Evolutionary conservation across 2,888 invertebrate genomes (phyloP).

Genomic region (Acleris sparsana): DNA sequence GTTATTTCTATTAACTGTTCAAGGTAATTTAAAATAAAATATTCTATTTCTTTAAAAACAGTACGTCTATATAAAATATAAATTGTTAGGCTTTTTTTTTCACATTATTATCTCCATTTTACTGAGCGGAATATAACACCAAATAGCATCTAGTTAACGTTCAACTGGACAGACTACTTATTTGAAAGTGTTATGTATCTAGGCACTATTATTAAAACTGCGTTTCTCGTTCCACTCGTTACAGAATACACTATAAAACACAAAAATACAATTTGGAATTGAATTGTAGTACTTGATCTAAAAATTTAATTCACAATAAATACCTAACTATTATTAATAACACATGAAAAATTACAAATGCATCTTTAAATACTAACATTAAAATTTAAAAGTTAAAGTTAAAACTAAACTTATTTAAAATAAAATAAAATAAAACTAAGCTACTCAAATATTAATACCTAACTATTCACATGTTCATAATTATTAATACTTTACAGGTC

Average conservation of each 20-base stretch:
- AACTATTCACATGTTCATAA: constrained; percentile 49
- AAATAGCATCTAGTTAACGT: constrained; percentile 38
- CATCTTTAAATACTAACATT: no score
- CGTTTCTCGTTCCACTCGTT: constrained; percentile 8
- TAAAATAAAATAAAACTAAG: no score
- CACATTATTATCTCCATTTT: constrained; percentile 36
- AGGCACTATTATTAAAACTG: constrained; percentile 33
- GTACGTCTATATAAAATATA: constrained; percentile 67
- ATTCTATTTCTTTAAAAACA: constrained; percentile 56
- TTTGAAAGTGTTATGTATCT: constrained; percentile 26
- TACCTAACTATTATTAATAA: constrained; percentile 41
- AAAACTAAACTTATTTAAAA: no score
- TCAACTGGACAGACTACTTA: constrained; percentile 30
- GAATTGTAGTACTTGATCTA: constrained; percentile 22
- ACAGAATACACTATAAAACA: constrained; percentile 28
- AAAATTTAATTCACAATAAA: constrained; percentile 46
- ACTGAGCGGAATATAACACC: constrained; percentile 40
- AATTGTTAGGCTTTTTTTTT: constrained; percentile 46
- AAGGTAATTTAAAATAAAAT: constrained; percentile 58
- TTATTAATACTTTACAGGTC: constrained; percentile 70
- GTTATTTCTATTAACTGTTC: constrained; percentile 49
- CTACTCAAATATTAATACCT: no score
- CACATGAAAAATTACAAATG: no score
- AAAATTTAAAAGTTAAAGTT: no score
- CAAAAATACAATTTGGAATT: constrained; percentile 1